A percentile compares a stretch with the other conserved stretches of the same genome.
Evolutionary conservation across 2,113 vertebrate species (phyloP).

Genomic region (Cepphus grylle): DNA sequence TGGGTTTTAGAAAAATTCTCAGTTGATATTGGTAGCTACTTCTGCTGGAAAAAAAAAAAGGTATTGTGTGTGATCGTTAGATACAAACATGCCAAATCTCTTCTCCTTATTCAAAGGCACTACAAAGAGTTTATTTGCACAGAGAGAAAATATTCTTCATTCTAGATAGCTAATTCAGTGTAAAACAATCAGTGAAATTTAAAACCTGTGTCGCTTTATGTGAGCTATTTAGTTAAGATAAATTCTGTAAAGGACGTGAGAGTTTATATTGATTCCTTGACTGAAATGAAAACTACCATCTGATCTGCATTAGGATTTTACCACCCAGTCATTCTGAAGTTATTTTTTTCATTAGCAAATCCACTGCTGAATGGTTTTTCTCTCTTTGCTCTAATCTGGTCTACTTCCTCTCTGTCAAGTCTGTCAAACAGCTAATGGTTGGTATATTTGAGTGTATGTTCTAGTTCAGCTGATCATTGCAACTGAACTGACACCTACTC

Average conservation of each 20-base stretch:
- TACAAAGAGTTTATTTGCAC: neutral
- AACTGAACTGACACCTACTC: neutral
- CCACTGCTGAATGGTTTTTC: neutral
- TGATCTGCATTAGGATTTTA: neutral
- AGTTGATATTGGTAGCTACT: neutral
- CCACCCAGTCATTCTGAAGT: neutral
- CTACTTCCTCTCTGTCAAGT: neutral
- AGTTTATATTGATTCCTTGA: neutral
- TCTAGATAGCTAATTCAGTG: neutral
- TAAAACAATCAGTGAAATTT: neutral
- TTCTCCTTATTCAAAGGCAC: neutral
- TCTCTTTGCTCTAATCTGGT: neutral
- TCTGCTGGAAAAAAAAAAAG: neutral
- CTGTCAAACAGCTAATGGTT: neutral
- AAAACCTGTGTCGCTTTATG: neutral
- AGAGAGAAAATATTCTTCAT: neutral
- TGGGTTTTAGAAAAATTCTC: neutral
- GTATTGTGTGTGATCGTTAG: neutral
- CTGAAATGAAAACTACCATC: neutral
- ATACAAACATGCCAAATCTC: neutral
- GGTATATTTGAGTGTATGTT: neutral
- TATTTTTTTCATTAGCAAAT: neutral
- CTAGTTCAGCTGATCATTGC: neutral
- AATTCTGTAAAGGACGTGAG: neutral
- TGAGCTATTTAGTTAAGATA: neutral